phyloP scores from a whole-genome alignment of 2,888 invertebrate genomes.

The Lucinisca nassula region DNA sequence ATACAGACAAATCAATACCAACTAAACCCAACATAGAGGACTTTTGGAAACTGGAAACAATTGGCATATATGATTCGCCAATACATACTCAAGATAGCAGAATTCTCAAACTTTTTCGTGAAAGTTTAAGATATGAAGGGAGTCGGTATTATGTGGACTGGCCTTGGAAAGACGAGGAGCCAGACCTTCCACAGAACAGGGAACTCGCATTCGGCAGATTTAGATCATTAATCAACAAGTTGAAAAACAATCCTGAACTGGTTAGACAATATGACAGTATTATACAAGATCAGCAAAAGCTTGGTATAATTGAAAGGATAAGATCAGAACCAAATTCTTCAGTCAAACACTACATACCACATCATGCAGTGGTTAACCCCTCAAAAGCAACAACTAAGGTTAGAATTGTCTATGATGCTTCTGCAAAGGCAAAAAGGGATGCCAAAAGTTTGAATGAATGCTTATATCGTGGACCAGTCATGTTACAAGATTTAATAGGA shows the following conservation, averaged over 20 bases:
- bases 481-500: conserved; percentile 40
- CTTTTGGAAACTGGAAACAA: no score
- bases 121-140: not conserved
- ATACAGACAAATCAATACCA: no score
- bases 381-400: conserved; percentile 25
- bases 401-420: conserved; percentile 32
- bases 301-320: conserved; percentile 49
- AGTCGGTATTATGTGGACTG: conserved; percentile 9
- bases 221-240: conserved; percentile 25
- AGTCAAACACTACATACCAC: conserved; percentile 42
- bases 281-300: conserved; percentile 29
- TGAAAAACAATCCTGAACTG: conserved; percentile 25
- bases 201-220: conserved; percentile 30
- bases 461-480: conserved; percentile 31
- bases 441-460: conserved; percentile 51
- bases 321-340: not conserved
- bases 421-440: conserved; percentile 20
- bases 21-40: no score
- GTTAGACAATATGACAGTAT: conserved; percentile 26
- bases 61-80: not conserved
- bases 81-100: not conserved
- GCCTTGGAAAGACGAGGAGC: conserved; percentile 42
- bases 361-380: conserved; percentile 39
- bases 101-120: conserved; percentile 14
- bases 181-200: conserved; percentile 26